Evolutionary conservation across 92 coral and sea anemone species (phyloP), one percentile per base, ranked within the genome.

Genomic region (Palythoa heliodiscus): DNA sequence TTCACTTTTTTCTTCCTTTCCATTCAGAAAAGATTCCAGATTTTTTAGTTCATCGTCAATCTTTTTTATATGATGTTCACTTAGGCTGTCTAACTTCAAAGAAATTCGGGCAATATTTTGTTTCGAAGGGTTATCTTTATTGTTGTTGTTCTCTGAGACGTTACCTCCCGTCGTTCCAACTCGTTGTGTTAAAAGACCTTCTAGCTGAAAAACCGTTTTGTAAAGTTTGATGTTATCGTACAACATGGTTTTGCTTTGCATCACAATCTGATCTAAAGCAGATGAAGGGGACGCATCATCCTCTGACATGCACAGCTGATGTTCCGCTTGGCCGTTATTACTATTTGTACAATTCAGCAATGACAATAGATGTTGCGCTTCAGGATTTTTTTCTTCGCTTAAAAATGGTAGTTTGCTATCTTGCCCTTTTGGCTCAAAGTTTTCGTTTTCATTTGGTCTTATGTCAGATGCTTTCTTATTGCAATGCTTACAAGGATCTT

Each of bases 221-320:
- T 35, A 60, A 12, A 55, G 70, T 9, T 19, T 24, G 25, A 23
- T 57, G 60, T n/a, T 77, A 57, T 77, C 82, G 19, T 25, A 6
- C 5, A 77, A 7, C 19, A 77, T 1, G 14, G 54, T 17, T 38
- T 77, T 55, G 16, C 52, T 15, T 8, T 38, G 70, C 23, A 29
- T 35, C 23, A 57, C 70, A 22, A 77, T 77, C 17, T 77, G 52
- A 47, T 77, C 82, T 58, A 77, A 61, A 10, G 39, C 23, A 19
- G 7, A 3, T 1, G 16, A 22, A 29, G 82, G 24, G 5, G 52
- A 60, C 35, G 53, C 40, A 20, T 57, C 10, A 10, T 58, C 29
- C 9, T 9, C 19, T 57, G 22, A 6, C 1, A 14, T 77, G 52
- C 52, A 20, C 19, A 6, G 19, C 19, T 24, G 11, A 57, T 77